phyloP scores from a whole-genome alignment of 1,140 invertebrate genomes.

The Diorhabda carinulata region DNA sequence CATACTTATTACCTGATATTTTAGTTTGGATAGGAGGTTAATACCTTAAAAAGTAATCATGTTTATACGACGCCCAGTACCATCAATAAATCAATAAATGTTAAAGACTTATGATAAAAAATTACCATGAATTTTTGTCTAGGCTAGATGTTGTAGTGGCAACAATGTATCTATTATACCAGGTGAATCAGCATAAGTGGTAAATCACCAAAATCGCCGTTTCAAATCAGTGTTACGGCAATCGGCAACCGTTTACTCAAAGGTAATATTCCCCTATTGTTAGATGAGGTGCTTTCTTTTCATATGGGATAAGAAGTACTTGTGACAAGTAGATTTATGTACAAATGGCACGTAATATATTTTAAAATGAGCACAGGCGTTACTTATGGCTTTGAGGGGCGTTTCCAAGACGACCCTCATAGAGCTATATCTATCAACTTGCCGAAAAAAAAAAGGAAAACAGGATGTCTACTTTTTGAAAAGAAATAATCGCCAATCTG shows the following conservation, averaged over 20 bases:
- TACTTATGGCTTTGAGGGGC: constrained; percentile 25
- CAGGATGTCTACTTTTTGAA: constrained; percentile 14
- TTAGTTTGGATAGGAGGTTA: too few relatives aligned
- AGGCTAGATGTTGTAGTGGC: neutral
- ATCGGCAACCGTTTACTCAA: constrained; percentile 42
- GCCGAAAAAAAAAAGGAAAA: constrained; percentile 11
- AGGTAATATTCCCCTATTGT: constrained; percentile 31
- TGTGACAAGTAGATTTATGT: constrained; percentile 42
- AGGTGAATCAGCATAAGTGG: constrained; percentile 36
- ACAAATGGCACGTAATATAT: constrained; percentile 25
- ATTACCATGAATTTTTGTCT: too few relatives aligned
- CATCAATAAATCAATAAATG: too few relatives aligned
- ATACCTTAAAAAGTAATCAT: too few relatives aligned
- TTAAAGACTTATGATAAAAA: too few relatives aligned
- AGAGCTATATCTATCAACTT: constrained; percentile 19
- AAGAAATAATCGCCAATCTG: constrained; percentile 15
- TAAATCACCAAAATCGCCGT: constrained; percentile 35
- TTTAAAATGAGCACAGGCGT: constrained; percentile 23
- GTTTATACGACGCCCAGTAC: too few relatives aligned
- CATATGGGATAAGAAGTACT: constrained; percentile 29
- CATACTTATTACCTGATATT: too few relatives aligned
- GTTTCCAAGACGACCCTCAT: constrained; percentile 4
- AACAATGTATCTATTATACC: constrained; percentile 23
- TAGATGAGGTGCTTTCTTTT: constrained; percentile 27
- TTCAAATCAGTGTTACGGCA: constrained; percentile 25